phyloP scores from a whole-genome alignment of 2,113 vertebrate species.

The Poeciliopsis retropinna region DNA sequence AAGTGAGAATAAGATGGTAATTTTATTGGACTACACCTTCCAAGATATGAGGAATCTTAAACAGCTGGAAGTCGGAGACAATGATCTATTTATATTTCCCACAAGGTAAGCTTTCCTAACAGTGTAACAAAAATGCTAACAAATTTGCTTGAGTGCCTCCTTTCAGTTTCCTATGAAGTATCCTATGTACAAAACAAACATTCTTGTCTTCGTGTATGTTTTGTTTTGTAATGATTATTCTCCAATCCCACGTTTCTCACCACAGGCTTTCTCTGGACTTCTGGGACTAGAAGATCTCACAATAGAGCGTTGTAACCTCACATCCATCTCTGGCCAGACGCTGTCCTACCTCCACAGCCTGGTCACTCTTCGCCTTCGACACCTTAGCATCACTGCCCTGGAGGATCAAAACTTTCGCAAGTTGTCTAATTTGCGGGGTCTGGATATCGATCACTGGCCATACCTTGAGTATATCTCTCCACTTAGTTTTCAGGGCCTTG shows the following conservation, averaged over 20 bases:
- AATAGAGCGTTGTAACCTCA: slow-evolving; percentile 94
- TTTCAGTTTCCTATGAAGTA: no score
- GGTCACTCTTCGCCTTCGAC: slow-evolving; percentile 88
- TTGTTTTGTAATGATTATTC: background rate
- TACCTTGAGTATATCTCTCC: slow-evolving; percentile 90
- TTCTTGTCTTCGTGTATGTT: background rate
- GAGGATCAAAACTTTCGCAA: slow-evolving; percentile 94
- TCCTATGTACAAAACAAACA: background rate
- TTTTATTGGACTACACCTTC: slow-evolving; percentile 94
- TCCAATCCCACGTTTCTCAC: background rate
- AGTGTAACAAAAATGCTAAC: background rate
- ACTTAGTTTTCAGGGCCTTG: slow-evolving; percentile 90
- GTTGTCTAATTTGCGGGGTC: slow-evolving; percentile 85
- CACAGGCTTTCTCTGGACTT: slow-evolving; percentile 89
- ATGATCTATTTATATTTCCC: slow-evolving; percentile 97
- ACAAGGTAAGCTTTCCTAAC: slow-evolving; percentile 69
- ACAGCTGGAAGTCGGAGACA: slow-evolving; percentile 92
- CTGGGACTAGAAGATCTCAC: slow-evolving; percentile 89
- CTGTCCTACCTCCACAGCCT: slow-evolving; percentile 92
- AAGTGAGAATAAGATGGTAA: slow-evolving; percentile 96
- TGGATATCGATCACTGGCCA: slow-evolving; percentile 94
- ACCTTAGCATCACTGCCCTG: slow-evolving; percentile 87
- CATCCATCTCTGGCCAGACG: slow-evolving; percentile 90
- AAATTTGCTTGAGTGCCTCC: background rate
- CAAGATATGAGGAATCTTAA: slow-evolving; percentile 90